Conservation (phyloP, 2,888 invertebrate species). For the Strigamia crassipes region DNA sequence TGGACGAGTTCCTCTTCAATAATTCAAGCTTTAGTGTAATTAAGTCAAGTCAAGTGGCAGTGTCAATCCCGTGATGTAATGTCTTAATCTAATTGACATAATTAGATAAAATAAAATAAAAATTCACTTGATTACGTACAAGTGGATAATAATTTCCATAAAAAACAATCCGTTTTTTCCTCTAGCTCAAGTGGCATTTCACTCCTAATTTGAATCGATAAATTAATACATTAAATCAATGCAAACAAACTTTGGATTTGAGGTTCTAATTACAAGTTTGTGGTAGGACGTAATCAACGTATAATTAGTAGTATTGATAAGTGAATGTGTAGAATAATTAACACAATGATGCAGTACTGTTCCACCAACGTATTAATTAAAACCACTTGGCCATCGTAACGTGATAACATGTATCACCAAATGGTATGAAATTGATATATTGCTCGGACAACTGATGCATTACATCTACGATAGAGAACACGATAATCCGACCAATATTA, state of each 20-base stretch:
- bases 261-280: conserved; percentile 30
- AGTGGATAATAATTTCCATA: too few relatives aligned
- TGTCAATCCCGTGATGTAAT: neutral
- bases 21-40: neutral
- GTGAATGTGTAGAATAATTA: conserved; percentile 13
- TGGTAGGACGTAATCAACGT: conserved; percentile 5
- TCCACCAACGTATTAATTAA: conserved; percentile 14
- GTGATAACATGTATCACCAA: conserved; percentile 23
- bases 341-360: conserved; percentile 29
- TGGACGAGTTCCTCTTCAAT: neutral
- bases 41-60: neutral
- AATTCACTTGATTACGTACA: too few relatives aligned
- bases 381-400: conserved; percentile 8
- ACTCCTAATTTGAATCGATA: too few relatives aligned
- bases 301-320: conserved; percentile 37
- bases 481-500: conserved; percentile 27
- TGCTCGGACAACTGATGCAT: conserved; percentile 13
- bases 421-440: conserved; percentile 35
- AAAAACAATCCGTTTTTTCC: too few relatives aligned
- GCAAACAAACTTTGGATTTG: neutral
- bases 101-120: neutral
- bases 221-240: neutral
- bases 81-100: neutral
- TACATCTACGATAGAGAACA: conserved; percentile 1
- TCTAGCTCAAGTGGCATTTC: too few relatives aligned